Evolutionary conservation across 2,113 vertebrate genomes (phyloP).

Genomic region (Malurus melanocephalus): DNA sequence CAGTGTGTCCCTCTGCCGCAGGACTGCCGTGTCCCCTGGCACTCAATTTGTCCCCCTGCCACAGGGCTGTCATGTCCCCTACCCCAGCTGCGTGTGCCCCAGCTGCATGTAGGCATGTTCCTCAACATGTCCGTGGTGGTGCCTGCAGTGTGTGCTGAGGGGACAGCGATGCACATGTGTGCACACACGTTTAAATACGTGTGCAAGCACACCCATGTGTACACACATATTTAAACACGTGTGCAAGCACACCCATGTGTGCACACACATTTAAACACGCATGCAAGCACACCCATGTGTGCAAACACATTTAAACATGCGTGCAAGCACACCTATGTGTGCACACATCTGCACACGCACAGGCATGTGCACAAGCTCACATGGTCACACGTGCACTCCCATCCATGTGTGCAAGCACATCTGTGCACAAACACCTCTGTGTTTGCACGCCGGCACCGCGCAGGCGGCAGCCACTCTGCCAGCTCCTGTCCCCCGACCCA

Average conservation of each 20-base stretch:
- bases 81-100: not conserved
- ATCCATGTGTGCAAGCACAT: not conserved
- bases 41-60: not conserved
- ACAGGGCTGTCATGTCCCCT: not conserved
- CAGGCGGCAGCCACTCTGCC: not conserved
- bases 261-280: too few species aligned
- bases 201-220: fast-evolving
- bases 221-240: fast-evolving
- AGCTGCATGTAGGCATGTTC: fast-evolving
- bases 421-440: not conserved
- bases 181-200: fast-evolving
- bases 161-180: fast-evolving
- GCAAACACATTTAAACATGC: fast-evolving
- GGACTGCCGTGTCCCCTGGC: not conserved
- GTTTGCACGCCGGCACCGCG: fast-evolving
- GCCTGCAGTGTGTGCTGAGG: fast-evolving
- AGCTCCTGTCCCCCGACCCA: not conserved
- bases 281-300: fast-evolving
- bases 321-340: fast-evolving
- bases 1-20: not conserved
- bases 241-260: fast-evolving
- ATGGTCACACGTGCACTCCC: not conserved
- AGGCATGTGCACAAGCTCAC: not conserved
- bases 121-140: fast-evolving
- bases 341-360: fast-evolving